Conservation (phyloP, 2,113 vertebrate species). For the Podilymbus podiceps region DNA sequence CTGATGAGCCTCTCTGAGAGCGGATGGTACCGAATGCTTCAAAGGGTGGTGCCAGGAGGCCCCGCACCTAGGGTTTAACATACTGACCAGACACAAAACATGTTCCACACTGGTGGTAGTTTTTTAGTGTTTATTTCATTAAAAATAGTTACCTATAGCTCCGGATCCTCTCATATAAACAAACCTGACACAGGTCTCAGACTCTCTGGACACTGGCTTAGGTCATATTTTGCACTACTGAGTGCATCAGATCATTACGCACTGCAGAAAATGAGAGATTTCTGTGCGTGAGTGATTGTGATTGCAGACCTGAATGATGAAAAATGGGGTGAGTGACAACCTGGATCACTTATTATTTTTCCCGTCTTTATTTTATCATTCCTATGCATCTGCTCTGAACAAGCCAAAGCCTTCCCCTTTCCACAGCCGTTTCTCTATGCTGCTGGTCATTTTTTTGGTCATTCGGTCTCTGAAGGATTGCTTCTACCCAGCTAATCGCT, state of each 20-base stretch:
- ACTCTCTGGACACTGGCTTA: neutral
- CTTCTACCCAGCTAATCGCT: neutral
- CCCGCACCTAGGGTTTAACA: neutral
- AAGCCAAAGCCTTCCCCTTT: neutral
- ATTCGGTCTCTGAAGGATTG: neutral
- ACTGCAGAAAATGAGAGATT: neutral
- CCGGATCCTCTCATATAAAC: neutral
- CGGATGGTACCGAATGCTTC: neutral
- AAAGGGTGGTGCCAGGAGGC: neutral
- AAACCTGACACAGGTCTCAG: neutral
- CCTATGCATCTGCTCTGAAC: neutral
- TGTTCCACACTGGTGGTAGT: accelerated
- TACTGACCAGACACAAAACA: neutral
- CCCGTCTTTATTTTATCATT: neutral
- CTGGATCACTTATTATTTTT: neutral
- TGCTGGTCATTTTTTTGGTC: neutral
- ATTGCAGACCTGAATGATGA: neutral
- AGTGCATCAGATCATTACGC: neutral
- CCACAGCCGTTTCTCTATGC: neutral
- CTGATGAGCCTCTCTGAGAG: neutral
- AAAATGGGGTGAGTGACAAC: neutral
- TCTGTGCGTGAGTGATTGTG: neutral
- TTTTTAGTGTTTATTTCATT: neutral
- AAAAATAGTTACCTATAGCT: neutral
- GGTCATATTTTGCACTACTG: neutral